phyloP scores from a whole-genome alignment of 2,888 invertebrate species.

The Arge pagana region DNA sequence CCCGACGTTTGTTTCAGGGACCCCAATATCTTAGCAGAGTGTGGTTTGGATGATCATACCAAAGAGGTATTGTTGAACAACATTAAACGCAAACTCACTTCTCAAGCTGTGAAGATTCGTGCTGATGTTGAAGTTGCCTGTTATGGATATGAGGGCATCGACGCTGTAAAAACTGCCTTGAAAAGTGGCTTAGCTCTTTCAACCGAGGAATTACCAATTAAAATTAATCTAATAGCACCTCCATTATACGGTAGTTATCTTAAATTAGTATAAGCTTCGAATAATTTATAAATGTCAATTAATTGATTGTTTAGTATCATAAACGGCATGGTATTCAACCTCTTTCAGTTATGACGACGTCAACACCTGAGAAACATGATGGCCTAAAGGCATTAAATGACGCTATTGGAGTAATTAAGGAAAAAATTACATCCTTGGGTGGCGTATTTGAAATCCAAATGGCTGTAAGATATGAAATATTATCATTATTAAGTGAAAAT shows the following conservation, averaged over 20 bases:
- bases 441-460: conserved; percentile 95
- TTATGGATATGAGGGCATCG: conserved; percentile 97
- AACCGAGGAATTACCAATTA: conserved; percentile 92
- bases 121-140: conserved; percentile 93
- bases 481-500: neutral
- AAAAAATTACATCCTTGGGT: conserved; percentile 78
- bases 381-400: conserved; percentile 88
- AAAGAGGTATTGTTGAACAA: conserved; percentile 91
- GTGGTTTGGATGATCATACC: conserved; percentile 89
- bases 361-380: conserved; percentile 94
- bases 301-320: neutral
- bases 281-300: neutral
- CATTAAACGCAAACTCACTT: conserved; percentile 93
- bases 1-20: conserved; percentile 70
- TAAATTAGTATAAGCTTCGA: no score
- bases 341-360: conserved; percentile 89
- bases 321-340: neutral
- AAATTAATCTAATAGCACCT: conserved; percentile 98
- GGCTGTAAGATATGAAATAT: conserved; percentile 69
- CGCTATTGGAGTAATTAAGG: conserved; percentile 86
- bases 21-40: conserved; percentile 93
- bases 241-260: conserved; percentile 81
- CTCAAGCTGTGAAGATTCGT: conserved; percentile 95
- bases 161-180: conserved; percentile 94
- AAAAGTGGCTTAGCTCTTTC: conserved; percentile 88